Evolutionary conservation across 2,888 invertebrate species (phyloP).

Genomic region (Leptopterna dolabrata): DNA sequence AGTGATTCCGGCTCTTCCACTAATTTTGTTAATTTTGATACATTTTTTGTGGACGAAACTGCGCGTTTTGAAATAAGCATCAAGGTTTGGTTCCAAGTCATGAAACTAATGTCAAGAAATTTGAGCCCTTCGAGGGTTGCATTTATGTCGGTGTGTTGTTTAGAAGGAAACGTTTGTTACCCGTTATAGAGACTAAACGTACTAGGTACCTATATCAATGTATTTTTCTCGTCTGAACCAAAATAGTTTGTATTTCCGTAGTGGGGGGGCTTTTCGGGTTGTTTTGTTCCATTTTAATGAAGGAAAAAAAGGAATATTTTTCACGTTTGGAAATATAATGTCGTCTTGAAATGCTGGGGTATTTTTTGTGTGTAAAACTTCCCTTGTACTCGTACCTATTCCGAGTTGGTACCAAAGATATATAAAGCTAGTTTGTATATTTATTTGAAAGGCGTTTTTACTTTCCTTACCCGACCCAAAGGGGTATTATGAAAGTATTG

Average conservation of each 20-base stretch:
- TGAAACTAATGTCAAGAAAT: background rate
- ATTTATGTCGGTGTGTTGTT: background rate
- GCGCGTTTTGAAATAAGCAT: background rate
- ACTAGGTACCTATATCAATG: background rate
- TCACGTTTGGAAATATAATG: constrained; percentile 7
- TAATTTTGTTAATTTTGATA: background rate
- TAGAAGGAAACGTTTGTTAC: background rate
- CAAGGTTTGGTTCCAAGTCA: background rate
- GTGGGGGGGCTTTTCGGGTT: background rate
- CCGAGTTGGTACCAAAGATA: too few species aligned
- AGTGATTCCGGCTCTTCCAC: background rate
- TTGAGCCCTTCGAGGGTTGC: background rate
- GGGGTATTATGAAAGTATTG: too few species aligned
- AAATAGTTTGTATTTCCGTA: background rate
- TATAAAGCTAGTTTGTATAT: too few species aligned
- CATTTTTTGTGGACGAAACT: background rate
- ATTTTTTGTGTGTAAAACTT: background rate
- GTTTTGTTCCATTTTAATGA: background rate
- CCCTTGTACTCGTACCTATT: too few species aligned
- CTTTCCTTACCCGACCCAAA: too few species aligned
- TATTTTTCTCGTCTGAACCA: background rate
- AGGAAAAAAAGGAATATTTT: background rate
- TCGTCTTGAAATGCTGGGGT: background rate
- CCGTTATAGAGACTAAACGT: background rate
- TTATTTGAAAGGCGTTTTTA: too few species aligned